Evolutionary conservation across 1,140 invertebrate species (phyloP).

Genomic region (Leguminivora glycinivorella): DNA sequence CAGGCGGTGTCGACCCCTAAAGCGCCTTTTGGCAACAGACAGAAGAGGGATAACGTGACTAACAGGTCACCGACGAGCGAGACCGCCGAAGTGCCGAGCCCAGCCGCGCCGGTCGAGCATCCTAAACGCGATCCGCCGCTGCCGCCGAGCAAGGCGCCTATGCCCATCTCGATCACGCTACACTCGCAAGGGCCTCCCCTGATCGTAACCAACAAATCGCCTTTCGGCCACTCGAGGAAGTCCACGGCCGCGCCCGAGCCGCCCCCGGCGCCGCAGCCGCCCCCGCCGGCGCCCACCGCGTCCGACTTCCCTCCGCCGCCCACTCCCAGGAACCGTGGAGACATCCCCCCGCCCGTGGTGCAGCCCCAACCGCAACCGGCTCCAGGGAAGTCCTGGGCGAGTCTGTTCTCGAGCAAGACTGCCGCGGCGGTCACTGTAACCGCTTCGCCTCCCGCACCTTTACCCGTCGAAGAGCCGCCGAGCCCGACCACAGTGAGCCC

Average conservation of each 20-base stretch:
- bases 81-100: conserved; percentile 51
- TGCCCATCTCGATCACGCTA: conserved; percentile 67
- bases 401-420: conserved; percentile 69
- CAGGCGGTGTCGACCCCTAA: conserved; percentile 69
- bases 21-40: conserved; percentile 73
- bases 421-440: conserved; percentile 41
- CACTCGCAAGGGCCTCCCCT: conserved; percentile 64
- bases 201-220: conserved; percentile 72
- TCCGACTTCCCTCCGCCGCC: conserved; percentile 77
- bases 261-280: conserved; percentile 58
- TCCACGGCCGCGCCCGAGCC: conserved; percentile 54
- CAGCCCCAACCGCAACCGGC: conserved; percentile 61
- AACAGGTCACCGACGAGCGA: conserved; percentile 67
- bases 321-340: conserved; percentile 66
- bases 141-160: conserved; percentile 66
- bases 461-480: conserved; percentile 50
- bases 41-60: conserved; percentile 65
- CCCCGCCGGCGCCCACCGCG: conserved; percentile 69
- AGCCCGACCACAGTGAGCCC: conserved; percentile 58
- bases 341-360: conserved; percentile 53
- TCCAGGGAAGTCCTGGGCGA: conserved; percentile 74
- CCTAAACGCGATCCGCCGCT: conserved; percentile 61
- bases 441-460: conserved; percentile 33
- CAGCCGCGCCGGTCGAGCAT: conserved; percentile 45
- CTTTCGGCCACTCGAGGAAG: conserved; percentile 71